Evolutionary conservation across 2,797 vertebrate species (phyloP).

Genomic region (Fundulus diaphanus): DNA sequence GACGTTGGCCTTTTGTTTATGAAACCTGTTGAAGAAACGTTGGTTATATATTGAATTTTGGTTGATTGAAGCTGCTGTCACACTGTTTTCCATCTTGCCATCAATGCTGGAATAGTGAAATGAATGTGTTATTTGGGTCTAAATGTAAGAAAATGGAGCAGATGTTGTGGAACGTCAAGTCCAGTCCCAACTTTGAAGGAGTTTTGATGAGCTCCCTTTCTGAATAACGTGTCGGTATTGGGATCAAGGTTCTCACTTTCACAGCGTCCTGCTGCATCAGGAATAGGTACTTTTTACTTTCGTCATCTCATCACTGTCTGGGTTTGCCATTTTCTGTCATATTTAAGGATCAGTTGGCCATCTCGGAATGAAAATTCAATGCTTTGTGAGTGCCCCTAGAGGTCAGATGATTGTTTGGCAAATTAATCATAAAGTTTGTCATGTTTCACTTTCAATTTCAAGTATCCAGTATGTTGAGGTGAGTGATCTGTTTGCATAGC

Average conservation of each 20-base stretch:
- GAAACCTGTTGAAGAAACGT: not conserved
- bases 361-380: not conserved
- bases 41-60: not conserved
- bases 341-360: not conserved
- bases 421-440: not conserved
- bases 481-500: not conserved
- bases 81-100: not conserved
- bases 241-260: not conserved
- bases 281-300: not conserved
- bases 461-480: not conserved
- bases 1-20: too few species aligned
- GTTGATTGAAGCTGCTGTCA: not conserved
- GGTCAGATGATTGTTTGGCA: not conserved
- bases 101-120: not conserved
- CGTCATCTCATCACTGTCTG: not conserved
- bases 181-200: too few species aligned
- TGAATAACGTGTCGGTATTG: too few species aligned
- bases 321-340: not conserved
- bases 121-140: not conserved
- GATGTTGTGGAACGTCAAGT: too few species aligned
- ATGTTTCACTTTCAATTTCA: not conserved
- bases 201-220: too few species aligned
- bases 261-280: not conserved
- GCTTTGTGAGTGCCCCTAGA: not conserved
- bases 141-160: too few species aligned